Evolutionary conservation across 1,140 invertebrate species (phyloP).

Genomic region (Stegodyphus mimosarum): DNA sequence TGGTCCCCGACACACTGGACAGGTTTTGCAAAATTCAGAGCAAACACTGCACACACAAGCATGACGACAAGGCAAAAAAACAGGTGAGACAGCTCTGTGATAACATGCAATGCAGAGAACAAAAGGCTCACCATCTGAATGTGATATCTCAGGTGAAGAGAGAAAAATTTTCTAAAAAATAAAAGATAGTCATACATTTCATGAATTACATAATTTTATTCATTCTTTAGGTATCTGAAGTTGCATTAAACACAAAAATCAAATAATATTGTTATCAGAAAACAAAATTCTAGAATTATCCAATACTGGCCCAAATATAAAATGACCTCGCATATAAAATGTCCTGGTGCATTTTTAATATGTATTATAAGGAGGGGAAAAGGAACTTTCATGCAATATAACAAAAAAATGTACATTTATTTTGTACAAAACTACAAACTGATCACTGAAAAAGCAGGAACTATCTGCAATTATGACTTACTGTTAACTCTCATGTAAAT

Average conservation of each 20-base stretch:
- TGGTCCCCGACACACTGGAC: conserved; percentile 26
- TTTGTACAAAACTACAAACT: too few species aligned
- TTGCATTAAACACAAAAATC: background rate
- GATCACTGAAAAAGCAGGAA: too few species aligned
- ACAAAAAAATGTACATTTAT: too few species aligned
- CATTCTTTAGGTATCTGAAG: background rate
- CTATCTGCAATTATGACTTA: too few species aligned
- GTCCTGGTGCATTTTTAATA: too few species aligned
- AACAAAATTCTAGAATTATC: background rate
- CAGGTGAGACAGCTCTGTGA: background rate
- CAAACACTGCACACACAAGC: conserved; percentile 18
- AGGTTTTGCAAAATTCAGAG: conserved; percentile 20
- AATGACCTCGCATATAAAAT: too few species aligned
- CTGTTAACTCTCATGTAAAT: too few species aligned
- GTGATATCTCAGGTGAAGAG: conserved; percentile 10
- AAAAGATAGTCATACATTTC: background rate
- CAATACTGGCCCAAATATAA: too few species aligned
- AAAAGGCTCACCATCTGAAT: background rate
- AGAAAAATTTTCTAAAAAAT: conserved; percentile 19
- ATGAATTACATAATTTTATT: background rate
- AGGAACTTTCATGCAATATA: too few species aligned
- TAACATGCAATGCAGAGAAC: conserved; percentile 23
- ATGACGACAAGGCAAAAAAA: conserved; percentile 37
- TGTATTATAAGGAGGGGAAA: too few species aligned
- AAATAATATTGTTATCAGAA: background rate